Evolutionary conservation across 2,888 invertebrate genomes (phyloP).

Genomic region (Nezara viridula): DNA sequence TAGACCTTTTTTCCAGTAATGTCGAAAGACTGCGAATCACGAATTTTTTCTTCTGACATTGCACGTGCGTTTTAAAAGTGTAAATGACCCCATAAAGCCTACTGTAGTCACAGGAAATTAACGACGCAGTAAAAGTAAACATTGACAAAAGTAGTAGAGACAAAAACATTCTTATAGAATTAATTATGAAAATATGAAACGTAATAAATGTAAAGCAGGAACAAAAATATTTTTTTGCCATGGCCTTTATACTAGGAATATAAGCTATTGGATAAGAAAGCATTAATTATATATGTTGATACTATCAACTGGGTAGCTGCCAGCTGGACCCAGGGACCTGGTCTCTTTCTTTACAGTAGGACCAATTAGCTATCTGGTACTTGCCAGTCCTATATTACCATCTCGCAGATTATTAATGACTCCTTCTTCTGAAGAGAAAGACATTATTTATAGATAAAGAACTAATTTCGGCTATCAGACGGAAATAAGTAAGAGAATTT

Average conservation of each 20-base stretch:
- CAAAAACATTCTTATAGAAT: no score
- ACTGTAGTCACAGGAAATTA: no score
- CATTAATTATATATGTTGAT: slow-evolving; percentile 19
- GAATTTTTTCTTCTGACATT: no score
- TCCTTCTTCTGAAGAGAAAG: background rate
- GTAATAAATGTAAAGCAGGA: no score
- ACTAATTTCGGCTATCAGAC: background rate
- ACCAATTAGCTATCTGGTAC: slow-evolving; percentile 18
- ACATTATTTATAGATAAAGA: background rate
- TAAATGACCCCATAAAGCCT: no score
- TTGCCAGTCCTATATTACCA: background rate
- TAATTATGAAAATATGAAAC: no score
- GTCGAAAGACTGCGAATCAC: no score
- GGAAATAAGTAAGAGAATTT: background rate
- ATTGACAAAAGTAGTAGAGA: no score
- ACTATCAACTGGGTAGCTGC: background rate
- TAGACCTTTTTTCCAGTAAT: no score
- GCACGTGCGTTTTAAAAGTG: no score
- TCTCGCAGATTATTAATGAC: background rate
- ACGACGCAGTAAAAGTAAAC: no score
- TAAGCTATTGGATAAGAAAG: background rate
- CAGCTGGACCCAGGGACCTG: background rate
- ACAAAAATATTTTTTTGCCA: no score
- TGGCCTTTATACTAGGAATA: background rate
- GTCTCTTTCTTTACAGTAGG: background rate